phyloP scores from a whole-genome alignment of 2,113 vertebrate species.

The Casuarius casuarius region DNA sequence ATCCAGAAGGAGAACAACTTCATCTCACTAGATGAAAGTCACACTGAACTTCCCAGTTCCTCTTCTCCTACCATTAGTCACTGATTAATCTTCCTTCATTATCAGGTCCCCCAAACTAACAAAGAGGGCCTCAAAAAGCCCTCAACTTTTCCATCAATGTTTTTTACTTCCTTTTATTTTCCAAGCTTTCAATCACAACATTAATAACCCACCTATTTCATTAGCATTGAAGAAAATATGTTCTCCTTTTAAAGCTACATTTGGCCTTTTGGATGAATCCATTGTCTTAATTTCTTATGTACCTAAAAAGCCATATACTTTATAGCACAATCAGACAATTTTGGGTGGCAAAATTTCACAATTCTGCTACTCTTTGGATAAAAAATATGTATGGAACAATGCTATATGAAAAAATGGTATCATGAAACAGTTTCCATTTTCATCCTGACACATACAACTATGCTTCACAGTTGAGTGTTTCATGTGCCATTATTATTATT shows the following conservation, averaged over 20 bases:
- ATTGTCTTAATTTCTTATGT: background rate
- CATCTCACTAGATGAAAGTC: background rate
- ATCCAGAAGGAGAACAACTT: background rate
- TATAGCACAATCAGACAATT: background rate
- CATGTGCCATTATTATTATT: background rate
- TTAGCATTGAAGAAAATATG: background rate
- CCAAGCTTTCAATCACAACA: background rate
- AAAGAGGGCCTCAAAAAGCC: background rate
- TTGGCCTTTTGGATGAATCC: background rate
- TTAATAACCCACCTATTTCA: background rate
- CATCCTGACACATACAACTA: background rate
- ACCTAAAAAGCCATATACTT: background rate
- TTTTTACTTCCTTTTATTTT: background rate
- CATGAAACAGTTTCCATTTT: background rate
- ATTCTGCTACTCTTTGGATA: background rate
- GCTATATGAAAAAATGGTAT: background rate
- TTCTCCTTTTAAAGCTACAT: background rate
- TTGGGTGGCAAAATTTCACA: background rate
- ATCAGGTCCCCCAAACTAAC: fast-evolving
- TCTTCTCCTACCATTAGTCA: background rate
- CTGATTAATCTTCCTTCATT: background rate
- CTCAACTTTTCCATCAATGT: too few relatives aligned
- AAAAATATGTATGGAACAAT: background rate
- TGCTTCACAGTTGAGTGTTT: background rate
- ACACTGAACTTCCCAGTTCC: background rate